These are phyloP conservation scores for Limnephilus lunatus DNA, from an alignment of 2,888 invertebrate genomes.

Conservation along the genomic window DNA sequence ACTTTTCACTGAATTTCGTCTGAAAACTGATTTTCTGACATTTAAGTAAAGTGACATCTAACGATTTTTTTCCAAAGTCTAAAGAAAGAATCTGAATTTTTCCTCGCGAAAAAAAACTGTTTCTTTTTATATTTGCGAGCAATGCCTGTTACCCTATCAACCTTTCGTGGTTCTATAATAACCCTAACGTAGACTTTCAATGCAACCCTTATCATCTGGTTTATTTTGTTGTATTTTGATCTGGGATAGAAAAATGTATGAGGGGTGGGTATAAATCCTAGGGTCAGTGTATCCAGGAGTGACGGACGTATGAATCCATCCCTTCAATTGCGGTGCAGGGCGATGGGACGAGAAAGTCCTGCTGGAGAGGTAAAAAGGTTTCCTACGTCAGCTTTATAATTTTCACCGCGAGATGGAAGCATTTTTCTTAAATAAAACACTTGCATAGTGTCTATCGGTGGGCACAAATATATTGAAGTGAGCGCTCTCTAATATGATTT, in stretches of 20 bases:
- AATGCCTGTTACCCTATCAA: background rate
- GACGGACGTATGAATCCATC: too few species aligned
- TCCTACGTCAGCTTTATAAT: background rate
- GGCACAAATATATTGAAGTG: too few species aligned
- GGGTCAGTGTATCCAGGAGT: too few species aligned
- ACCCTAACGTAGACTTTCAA: background rate
- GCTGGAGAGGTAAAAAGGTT: too few species aligned
- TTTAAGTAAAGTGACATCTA: background rate
- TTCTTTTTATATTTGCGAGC: background rate
- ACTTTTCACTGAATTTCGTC: background rate
- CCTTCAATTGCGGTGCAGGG: too few species aligned
- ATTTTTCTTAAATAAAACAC: background rate
- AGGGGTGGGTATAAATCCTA: too few species aligned
- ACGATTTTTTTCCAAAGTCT: background rate
- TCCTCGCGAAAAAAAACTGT: too few species aligned
- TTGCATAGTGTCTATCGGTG: too few species aligned
- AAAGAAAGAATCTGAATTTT: background rate
- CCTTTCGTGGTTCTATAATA: background rate
- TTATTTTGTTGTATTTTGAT: background rate
- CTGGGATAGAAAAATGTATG: too few species aligned
- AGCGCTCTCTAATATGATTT: too few species aligned
- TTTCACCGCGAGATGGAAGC: background rate
- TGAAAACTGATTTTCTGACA: background rate
- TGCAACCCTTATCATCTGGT: background rate
- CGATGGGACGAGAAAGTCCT: too few species aligned